phyloP scores from a whole-genome alignment of 1,140 invertebrate genomes.

The Apocrypta bakeri region DNA sequence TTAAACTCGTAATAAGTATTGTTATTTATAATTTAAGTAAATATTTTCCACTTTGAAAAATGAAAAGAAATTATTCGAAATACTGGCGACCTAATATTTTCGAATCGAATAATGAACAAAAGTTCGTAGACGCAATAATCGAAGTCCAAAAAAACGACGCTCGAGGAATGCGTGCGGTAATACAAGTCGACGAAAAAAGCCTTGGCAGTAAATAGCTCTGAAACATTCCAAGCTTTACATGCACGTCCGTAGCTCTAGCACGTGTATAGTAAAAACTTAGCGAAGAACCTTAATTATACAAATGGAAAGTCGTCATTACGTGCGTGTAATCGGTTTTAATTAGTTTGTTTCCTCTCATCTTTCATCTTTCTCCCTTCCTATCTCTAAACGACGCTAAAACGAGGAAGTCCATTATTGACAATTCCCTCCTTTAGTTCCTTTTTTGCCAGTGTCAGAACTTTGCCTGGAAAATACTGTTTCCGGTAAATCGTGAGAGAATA shows the following conservation, averaged over 20 bases:
- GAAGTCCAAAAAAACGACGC: no score
- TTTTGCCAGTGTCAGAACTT: background rate
- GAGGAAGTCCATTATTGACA: slow-evolving; percentile 42
- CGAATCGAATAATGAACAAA: no score
- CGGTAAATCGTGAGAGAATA: slow-evolving; percentile 12
- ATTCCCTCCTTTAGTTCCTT: background rate
- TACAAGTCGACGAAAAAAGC: background rate
- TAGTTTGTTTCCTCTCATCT: slow-evolving; percentile 45
- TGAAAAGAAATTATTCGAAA: no score
- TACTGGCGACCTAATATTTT: no score
- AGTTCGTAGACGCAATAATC: no score
- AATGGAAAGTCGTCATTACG: slow-evolving; percentile 42
- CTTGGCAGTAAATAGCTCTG: background rate
- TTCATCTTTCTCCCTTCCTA: background rate
- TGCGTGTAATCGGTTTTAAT: slow-evolving; percentile 43
- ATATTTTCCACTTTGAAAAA: no score
- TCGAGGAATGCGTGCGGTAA: background rate
- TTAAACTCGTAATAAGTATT: no score
- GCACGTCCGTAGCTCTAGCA: background rate
- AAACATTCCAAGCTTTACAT: background rate
- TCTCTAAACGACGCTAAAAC: slow-evolving; percentile 26
- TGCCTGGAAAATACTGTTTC: background rate
- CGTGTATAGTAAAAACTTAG: no score
- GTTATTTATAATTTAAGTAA: no score
- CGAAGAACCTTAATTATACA: slow-evolving; percentile 30